These are phyloP conservation scores for Tinamus guttatus DNA, from an alignment of 2,113 vertebrate species.

Conservation along the genomic window DNA sequence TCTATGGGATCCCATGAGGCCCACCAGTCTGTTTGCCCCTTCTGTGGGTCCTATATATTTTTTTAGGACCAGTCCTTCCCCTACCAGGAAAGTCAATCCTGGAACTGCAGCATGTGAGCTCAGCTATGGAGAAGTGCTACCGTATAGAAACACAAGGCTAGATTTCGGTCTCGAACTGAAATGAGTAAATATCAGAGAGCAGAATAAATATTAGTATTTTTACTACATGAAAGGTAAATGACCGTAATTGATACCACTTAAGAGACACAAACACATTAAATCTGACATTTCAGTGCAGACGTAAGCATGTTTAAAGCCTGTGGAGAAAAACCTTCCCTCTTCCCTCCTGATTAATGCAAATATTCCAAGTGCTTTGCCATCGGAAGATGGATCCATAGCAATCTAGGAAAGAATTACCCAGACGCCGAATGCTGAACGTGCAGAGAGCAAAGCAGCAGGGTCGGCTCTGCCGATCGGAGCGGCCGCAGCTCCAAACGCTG, in stretches of 20 bases:
- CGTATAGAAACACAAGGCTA: neutral
- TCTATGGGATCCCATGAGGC: neutral
- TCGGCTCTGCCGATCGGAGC: neutral
- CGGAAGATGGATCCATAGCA: neutral
- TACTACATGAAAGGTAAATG: slow-evolving; percentile 27
- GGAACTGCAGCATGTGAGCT: neutral
- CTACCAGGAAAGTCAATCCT: neutral
- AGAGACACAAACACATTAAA: slow-evolving; percentile 30
- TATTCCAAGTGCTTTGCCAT: neutral
- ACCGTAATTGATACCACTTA: slow-evolving; percentile 29
- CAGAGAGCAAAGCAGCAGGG: neutral
- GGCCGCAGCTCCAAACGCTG: neutral
- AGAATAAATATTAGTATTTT: slow-evolving; percentile 47
- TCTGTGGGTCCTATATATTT: neutral
- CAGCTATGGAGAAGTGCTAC: neutral
- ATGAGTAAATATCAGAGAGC: neutral
- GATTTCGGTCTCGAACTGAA: neutral
- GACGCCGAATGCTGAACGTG: neutral
- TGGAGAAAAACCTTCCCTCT: neutral
- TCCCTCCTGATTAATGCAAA: neutral
- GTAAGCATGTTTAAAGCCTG: neutral
- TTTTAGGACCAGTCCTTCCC: neutral
- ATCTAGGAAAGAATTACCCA: neutral
- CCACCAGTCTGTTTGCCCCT: neutral
- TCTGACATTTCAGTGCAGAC: slow-evolving; percentile 23